Conservation (phyloP, 2,797 vertebrate genomes). For the Mus minutoides region DNA sequence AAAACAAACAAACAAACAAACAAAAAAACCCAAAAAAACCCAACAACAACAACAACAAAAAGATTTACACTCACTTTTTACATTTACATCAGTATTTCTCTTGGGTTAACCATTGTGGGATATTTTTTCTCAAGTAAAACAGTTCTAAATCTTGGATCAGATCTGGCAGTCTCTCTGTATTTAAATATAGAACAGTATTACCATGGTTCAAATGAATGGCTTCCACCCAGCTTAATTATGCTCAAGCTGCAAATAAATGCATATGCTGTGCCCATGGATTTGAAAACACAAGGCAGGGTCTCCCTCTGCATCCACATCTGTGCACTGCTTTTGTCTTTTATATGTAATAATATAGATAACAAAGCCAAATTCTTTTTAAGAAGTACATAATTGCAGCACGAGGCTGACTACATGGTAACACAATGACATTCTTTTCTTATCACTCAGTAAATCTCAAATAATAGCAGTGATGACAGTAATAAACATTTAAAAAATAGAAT, state of each 20-base stretch:
- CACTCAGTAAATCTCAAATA: constrained; percentile 25
- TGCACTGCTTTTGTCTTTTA: constrained; percentile 60
- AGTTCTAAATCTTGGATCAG: constrained; percentile 32
- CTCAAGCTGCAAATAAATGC: constrained; percentile 60
- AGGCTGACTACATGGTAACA: neutral
- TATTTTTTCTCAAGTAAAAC: constrained; percentile 33
- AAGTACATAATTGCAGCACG: constrained; percentile 18
- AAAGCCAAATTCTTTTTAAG: constrained; percentile 23
- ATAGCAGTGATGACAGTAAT: neutral
- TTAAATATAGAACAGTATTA: constrained; percentile 36
- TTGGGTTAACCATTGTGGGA: neutral
- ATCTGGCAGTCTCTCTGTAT: constrained; percentile 38
- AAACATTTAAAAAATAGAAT: constrained; percentile 10
- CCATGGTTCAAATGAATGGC: constrained; percentile 30
- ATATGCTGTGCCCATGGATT: neutral
- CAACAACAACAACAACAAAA: no score
- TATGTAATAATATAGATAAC: constrained; percentile 44
- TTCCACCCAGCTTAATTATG: constrained; percentile 53
- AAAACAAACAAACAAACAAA: no score
- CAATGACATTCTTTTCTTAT: constrained; percentile 39
- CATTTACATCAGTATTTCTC: neutral
- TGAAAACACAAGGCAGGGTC: constrained; percentile 82
- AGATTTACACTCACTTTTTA: no score
- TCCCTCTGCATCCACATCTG: constrained; percentile 80
- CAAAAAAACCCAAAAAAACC: no score